Evolutionary conservation across 2,888 invertebrate species (phyloP).

Genomic region (Netelia virgata): DNA sequence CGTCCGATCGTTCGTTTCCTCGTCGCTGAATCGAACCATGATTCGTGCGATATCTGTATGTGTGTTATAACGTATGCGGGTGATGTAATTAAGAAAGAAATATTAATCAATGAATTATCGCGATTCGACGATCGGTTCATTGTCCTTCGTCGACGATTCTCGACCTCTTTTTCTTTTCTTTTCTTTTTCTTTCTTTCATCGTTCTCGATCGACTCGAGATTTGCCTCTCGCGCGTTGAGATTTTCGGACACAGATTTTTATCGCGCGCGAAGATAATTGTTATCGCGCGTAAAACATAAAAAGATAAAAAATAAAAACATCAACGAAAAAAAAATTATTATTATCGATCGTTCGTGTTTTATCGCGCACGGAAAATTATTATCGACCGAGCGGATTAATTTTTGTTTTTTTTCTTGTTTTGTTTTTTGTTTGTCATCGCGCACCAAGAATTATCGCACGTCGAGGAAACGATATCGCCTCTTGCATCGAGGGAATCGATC

Average conservation of each 20-base stretch:
- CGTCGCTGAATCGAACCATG: no score
- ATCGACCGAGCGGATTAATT: not conserved
- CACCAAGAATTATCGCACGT: no score
- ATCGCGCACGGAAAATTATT: constrained; percentile 1
- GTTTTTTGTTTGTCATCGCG: no score
- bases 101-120: constrained; percentile 28
- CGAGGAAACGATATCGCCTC: not conserved
- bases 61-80: no score
- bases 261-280: not conserved
- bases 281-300: not conserved
- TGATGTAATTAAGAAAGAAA: constrained; percentile 1
- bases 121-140: constrained; percentile 28
- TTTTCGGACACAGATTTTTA: not conserved
- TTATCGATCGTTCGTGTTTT: constrained; percentile 19
- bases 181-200: not conserved
- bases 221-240: not conserved
- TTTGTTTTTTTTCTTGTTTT: not conserved
- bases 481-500: not conserved
- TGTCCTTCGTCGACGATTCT: not conserved
- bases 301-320: not conserved
- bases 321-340: not conserved
- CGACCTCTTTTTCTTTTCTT: constrained; percentile 14
- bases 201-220: not conserved
- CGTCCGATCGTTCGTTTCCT: no score
- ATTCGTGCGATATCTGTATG: no score